Base-by-base conservation (phyloP, 2,797 vertebrate genomes). In the Lutra lutra region DNA sequence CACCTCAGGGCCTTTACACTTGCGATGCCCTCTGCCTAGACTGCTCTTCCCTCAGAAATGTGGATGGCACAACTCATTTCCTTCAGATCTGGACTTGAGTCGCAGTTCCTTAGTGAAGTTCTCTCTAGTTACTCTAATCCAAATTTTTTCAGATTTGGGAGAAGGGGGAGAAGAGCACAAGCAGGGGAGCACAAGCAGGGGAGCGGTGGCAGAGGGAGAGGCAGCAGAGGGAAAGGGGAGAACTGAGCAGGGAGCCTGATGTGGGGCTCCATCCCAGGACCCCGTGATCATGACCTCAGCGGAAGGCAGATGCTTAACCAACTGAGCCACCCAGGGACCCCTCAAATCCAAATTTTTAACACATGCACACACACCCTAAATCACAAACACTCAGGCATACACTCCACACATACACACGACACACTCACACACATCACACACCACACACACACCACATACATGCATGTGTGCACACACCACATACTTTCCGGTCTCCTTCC, bases 1-100 rank as follows among this genome's bases (percentile, higher is more conserved):
- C 18, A 29, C 94, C 82, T 17, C 32, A 0, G 92, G 90, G 11
- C 32, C 77, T 97, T 96, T 90, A 91, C 77, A 88, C 38, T 5
- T 43, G 18, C 56, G 13, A 3, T 21, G 23, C 23, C 58, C 25
- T 91, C 89, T 87, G 32, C 80, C 38, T 38, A 6, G 68, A 79
- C 51, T 54, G 54, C 54, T 85, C 43, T 54, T 80, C 86, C 25
- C 21, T 54, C 27, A 70, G 78, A 54, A 46, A 60, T 66, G 21
- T 38, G 13, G 3, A 73, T 32, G 56, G 32, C n/a, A 27, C 54
- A 32, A 29, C 40, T 64, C 51, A 58, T 51, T 68, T 73, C 51
- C 78, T 95, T 86, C 60, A 72, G 38, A 13, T 73, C 46, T n/a
- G 56, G 58, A 40, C 51, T 70, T 68, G 86, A 77, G 25, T 32